A percentile compares a stretch with the other conserved stretches of the same genome.
Evolutionary conservation across 2,888 invertebrate species (phyloP).

Genomic region (Meandrusa payeni): DNA sequence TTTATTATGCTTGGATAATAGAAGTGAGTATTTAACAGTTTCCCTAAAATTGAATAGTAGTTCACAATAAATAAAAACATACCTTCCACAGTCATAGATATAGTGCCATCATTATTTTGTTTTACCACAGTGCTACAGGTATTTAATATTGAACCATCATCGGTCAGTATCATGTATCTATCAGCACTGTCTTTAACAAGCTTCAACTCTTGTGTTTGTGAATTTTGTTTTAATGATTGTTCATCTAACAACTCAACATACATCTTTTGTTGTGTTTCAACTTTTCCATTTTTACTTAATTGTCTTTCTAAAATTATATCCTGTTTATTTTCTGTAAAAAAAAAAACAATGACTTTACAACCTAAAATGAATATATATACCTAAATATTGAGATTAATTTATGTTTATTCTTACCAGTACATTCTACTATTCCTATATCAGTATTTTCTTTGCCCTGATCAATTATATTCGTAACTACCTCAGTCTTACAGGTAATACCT

Average conservation of each 20-base stretch:
- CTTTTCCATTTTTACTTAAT: conserved; percentile 26
- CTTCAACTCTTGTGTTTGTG: conserved; percentile 52
- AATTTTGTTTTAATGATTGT: conserved; percentile 43
- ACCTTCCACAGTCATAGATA: conserved; percentile 63
- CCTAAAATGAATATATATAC: too few species aligned
- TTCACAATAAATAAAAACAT: too few species aligned
- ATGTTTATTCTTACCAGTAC: conserved; percentile 1
- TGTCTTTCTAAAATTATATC: conserved; percentile 9
- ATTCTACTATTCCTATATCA: not conserved
- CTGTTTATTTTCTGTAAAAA: conserved; percentile 9
- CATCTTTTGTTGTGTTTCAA: conserved; percentile 45
- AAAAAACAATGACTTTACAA: too few species aligned
- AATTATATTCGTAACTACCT: not conserved
- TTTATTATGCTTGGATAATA: too few species aligned
- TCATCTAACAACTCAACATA: conserved; percentile 55
- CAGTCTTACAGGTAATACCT: conserved; percentile 8
- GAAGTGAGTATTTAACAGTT: too few species aligned
- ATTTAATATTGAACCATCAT: conserved; percentile 40
- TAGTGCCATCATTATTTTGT: conserved; percentile 68
- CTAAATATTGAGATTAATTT: too few species aligned
- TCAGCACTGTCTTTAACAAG: conserved; percentile 52
- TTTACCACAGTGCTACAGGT: conserved; percentile 48
- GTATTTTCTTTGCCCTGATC: not conserved
- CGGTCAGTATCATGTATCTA: conserved; percentile 54
- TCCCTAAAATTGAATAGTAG: too few species aligned